Evolutionary conservation across 64 coral and sea anemone genomes (phyloP).

Genomic region (Hydrozoanthus tunicans): DNA sequence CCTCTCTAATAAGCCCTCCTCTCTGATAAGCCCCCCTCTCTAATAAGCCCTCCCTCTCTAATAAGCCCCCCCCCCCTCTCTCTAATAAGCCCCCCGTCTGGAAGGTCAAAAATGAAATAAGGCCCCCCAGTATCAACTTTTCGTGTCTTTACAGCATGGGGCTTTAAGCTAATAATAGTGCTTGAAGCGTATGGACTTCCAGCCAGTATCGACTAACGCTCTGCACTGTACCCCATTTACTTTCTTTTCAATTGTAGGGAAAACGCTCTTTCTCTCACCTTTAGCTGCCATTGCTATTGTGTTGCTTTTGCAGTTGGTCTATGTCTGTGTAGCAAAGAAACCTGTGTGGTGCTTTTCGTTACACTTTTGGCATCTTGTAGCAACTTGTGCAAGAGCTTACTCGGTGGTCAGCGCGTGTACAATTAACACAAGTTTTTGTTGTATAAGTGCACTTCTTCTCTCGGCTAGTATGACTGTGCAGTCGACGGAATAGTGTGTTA

Average conservation of each 20-base stretch:
- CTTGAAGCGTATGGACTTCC: conserved; percentile 18
- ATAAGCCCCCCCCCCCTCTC: no score
- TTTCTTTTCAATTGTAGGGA: neutral
- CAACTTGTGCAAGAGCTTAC: conserved; percentile 15
- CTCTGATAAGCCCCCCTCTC: no score
- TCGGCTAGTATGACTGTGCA: neutral
- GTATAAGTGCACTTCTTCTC: neutral
- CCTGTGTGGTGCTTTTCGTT: neutral
- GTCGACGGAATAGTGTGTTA: neutral
- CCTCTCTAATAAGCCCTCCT: no score
- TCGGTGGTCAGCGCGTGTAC: neutral
- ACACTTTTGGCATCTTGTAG: conserved; percentile 3
- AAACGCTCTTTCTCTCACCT: neutral
- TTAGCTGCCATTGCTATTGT: conserved; percentile 14
- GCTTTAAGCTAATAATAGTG: neutral
- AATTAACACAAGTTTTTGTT: conserved; percentile 6
- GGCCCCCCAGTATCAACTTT: neutral
- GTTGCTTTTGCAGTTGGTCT: neutral
- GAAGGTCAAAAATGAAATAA: no score
- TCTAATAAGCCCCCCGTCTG: no score
- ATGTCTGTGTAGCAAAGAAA: neutral
- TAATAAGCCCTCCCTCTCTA: no score
- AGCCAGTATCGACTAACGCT: conserved; percentile 29
- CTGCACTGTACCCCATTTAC: conserved; percentile 17
- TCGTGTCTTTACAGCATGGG: neutral